Conservation (phyloP, 2,888 invertebrate species). For the Amphiduros pacificus region DNA sequence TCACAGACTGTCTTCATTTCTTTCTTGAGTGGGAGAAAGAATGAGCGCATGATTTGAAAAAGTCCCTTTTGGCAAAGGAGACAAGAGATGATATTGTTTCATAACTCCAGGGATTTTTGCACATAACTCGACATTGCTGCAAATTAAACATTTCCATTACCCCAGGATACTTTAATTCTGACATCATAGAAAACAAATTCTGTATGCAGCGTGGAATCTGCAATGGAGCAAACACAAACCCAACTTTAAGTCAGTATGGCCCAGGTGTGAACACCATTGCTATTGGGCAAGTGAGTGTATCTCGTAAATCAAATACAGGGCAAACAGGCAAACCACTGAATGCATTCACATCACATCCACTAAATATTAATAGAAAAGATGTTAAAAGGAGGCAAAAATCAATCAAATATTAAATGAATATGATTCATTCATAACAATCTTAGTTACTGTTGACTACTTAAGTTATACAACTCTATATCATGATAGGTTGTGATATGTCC, state of each 20-base stretch:
- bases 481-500: too few species aligned
- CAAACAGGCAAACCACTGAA: too few species aligned
- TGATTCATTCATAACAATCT: too few species aligned
- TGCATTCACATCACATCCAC: too few species aligned
- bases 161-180: neutral
- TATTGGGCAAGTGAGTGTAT: neutral
- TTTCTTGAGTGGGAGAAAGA: neutral
- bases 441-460: too few species aligned
- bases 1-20: neutral
- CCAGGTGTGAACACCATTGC: neutral
- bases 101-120: neutral
- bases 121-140: neutral
- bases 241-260: neutral
- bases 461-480: too few species aligned
- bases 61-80: neutral
- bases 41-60: neutral
- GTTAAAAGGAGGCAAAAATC: too few species aligned
- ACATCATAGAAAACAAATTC: neutral
- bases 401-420: too few species aligned
- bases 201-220: neutral
- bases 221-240: neutral
- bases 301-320: neutral
- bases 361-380: too few species aligned
- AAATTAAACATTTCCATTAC: neutral
- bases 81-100: neutral